These are phyloP conservation scores for Meliscaeva auricollis DNA, from an alignment of 2,888 invertebrate genomes.

Conservation along the genomic window DNA sequence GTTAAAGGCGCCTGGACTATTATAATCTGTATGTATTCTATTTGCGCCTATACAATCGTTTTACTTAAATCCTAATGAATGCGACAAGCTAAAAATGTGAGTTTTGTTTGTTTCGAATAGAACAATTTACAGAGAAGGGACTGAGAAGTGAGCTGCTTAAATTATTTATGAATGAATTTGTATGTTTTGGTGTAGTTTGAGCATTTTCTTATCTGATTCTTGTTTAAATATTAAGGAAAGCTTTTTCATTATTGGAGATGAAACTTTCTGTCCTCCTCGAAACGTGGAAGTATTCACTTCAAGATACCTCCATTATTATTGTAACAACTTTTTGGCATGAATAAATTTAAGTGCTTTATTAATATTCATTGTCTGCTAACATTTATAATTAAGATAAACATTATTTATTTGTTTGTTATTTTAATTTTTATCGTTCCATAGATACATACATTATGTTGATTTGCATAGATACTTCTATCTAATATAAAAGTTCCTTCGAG, in stretches of 20 bases:
- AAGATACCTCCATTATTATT: not conserved
- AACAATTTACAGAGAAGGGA: conserved; percentile 45
- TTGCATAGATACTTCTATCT: too few species aligned
- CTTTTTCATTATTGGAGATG: not conserved
- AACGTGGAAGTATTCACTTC: too few species aligned
- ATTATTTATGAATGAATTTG: conserved; percentile 53
- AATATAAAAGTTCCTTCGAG: too few species aligned
- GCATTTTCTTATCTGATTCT: conserved; percentile 42
- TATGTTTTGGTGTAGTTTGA: conserved; percentile 41
- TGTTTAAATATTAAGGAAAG: conserved; percentile 44
- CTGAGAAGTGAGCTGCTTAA: conserved; percentile 46
- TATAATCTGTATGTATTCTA: not conserved
- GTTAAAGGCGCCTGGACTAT: conserved; percentile 19
- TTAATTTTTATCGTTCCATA: too few species aligned
- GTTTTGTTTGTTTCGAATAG: conserved; percentile 60
- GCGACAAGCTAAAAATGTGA: conserved; percentile 34
- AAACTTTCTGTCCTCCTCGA: not conserved
- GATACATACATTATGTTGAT: too few species aligned
- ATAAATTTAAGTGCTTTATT: conserved; percentile 2
- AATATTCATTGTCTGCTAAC: conserved; percentile 2
- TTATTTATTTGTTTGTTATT: not conserved
- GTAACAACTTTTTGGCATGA: conserved; percentile 1
- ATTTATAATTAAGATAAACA: conserved; percentile 19
- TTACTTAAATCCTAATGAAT: conserved; percentile 38
- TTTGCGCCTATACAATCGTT: not conserved